Evolutionary conservation across 2,113 vertebrate species (phyloP).

Genomic region (Alosa alosa): DNA sequence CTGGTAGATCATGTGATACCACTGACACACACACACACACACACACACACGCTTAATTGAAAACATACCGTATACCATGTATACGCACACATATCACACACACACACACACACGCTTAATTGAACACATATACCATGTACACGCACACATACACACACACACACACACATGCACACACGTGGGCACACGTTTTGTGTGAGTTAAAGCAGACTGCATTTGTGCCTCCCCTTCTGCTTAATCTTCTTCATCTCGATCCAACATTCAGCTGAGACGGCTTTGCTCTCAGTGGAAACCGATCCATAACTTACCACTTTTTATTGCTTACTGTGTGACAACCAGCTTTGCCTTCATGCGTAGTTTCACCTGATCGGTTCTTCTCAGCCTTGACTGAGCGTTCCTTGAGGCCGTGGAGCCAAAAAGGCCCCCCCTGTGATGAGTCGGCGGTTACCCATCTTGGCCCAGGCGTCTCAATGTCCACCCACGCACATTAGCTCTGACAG

Average conservation of each 20-base stretch:
- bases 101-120: neutral
- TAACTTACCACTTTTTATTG: constrained; percentile 11
- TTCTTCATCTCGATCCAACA: neutral
- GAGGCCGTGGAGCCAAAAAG: neutral
- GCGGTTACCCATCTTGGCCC: neutral
- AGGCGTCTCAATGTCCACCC: neutral
- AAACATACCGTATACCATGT: too few relatives aligned
- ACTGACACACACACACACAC: neutral
- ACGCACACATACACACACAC: neutral
- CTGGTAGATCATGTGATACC: neutral
- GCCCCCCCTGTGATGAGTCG: neutral
- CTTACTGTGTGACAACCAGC: neutral
- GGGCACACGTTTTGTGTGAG: neutral
- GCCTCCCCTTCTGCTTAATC: neutral
- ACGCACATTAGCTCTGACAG: neutral
- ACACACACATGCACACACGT: neutral
- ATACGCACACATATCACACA: neutral
- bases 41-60: neutral
- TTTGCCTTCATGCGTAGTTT: neutral
- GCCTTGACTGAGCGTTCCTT: neutral
- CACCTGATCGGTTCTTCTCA: neutral
- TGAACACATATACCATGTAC: neutral
- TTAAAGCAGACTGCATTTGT: neutral
- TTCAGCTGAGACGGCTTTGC: neutral
- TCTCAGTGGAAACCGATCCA: neutral